phyloP scores from a whole-genome alignment of 2,888 invertebrate species.

The Lottia scabra region DNA sequence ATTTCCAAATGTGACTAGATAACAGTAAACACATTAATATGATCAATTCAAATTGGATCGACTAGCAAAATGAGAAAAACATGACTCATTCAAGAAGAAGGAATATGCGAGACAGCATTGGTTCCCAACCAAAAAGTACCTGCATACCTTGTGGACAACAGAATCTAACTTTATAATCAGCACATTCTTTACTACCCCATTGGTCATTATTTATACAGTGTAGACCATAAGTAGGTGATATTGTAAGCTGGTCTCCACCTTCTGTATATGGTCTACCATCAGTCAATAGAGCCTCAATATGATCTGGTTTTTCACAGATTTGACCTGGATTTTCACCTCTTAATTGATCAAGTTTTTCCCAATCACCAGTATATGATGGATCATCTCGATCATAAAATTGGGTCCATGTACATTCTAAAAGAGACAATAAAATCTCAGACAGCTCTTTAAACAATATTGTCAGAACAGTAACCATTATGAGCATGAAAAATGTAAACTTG shows the following conservation, averaged over 20 bases:
- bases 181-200: background rate
- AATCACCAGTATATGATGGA: background rate
- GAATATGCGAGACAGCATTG: too few relatives aligned
- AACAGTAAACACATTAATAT: too few relatives aligned
- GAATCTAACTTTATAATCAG: conserved; percentile 5
- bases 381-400: background rate
- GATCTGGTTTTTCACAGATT: background rate
- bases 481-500: too few relatives aligned
- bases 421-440: background rate
- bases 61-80: too few relatives aligned
- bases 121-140: too few relatives aligned
- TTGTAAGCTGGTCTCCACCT: background rate
- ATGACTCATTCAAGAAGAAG: too few relatives aligned
- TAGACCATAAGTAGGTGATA: background rate
- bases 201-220: background rate
- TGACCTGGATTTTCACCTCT: background rate
- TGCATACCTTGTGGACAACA: background rate
- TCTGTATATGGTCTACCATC: background rate
- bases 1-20: too few relatives aligned
- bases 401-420: background rate
- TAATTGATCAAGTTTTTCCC: background rate
- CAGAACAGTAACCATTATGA: too few relatives aligned
- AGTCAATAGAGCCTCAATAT: background rate
- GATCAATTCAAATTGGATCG: too few relatives aligned
- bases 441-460: too few relatives aligned